phyloP scores from a whole-genome alignment of 2,888 invertebrate species.

The Stramonita haemastoma region DNA sequence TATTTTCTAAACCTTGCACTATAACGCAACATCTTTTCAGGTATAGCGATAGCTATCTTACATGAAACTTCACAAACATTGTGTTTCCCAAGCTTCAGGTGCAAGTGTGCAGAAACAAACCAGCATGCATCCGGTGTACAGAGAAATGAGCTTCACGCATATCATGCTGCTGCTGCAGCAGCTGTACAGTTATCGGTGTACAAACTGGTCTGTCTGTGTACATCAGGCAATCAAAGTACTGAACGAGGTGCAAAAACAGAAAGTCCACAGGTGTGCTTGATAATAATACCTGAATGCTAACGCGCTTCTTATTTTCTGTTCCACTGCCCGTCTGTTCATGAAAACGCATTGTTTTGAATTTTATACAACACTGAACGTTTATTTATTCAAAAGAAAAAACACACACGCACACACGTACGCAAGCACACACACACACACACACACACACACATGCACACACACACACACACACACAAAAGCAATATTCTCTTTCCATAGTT shows the following conservation, averaged over 20 bases:
- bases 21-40: too few relatives aligned
- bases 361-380: background rate
- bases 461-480: constrained; percentile 17
- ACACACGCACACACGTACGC: background rate
- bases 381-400: too few relatives aligned
- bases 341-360: background rate
- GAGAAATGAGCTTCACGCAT: too few relatives aligned
- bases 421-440: background rate
- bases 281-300: constrained; percentile 8
- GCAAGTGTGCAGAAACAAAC: background rate
- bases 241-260: background rate
- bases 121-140: too few relatives aligned
- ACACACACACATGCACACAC: background rate
- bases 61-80: too few relatives aligned
- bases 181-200: too few relatives aligned
- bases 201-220: too few relatives aligned
- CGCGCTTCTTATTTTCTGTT: background rate
- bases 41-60: too few relatives aligned
- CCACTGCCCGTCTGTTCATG: constrained; percentile 14
- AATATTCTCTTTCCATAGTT: too few relatives aligned
- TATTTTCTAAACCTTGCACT: too few relatives aligned
- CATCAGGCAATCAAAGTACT: background rate
- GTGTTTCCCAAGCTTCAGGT: too few relatives aligned
- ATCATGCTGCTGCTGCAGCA: too few relatives aligned
- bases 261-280: background rate